Percentiles rank a stretch among this genome's conserved stretches.
Evolutionary conservation across 2,113 vertebrate genomes (phyloP).

Genomic region (Odontophorus gujanensis): DNA sequence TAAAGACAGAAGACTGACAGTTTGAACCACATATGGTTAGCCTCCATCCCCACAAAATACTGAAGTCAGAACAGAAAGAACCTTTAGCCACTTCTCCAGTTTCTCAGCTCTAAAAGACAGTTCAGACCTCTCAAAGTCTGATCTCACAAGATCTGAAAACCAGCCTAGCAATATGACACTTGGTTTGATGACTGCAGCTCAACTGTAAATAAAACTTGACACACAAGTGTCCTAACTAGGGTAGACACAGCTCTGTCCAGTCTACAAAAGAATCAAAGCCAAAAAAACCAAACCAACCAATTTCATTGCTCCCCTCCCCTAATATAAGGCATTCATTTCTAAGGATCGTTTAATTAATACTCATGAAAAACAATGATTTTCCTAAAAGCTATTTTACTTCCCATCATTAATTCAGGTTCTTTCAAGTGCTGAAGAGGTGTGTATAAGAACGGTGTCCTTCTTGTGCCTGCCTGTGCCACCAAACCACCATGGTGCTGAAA

Average conservation of each 20-base stretch:
- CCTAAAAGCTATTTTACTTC: neutral
- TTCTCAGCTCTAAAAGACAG: neutral
- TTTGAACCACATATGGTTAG: neutral
- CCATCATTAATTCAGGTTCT: conserved; percentile 5
- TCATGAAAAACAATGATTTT: neutral
- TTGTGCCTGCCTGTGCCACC: neutral
- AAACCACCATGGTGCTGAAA: neutral
- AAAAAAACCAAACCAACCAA: neutral
- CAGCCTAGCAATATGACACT: neutral
- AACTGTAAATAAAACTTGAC: neutral
- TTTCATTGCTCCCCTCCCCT: neutral
- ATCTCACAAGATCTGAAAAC: neutral
- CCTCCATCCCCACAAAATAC: neutral
- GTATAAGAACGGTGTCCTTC: neutral
- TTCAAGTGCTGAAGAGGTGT: neutral
- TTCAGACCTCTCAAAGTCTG: neutral
- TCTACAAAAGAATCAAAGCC: neutral
- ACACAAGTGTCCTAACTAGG: neutral
- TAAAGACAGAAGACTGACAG: neutral
- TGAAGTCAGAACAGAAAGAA: neutral
- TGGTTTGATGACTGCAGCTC: neutral
- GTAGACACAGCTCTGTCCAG: neutral
- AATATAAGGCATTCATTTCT: neutral
- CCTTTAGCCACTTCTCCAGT: neutral
- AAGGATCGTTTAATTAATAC: conserved; percentile 18